Conservation (phyloP, 2,797 vertebrate species). For the Diceros bicornis region DNA sequence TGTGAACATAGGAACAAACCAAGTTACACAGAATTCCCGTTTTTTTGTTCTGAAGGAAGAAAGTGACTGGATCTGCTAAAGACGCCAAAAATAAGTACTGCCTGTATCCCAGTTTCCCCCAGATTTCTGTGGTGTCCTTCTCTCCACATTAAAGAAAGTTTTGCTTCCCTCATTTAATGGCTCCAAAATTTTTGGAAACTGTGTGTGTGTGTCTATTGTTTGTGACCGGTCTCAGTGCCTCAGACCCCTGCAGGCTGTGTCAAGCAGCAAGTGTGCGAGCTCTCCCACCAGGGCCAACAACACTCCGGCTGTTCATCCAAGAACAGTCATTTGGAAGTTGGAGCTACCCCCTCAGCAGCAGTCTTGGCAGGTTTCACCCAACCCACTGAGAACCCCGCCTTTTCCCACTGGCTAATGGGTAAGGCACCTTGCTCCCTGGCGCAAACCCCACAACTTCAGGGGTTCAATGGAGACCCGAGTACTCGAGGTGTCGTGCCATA, state of each 20-base stretch:
- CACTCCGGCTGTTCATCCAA: constrained; percentile 45
- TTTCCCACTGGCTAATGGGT: neutral
- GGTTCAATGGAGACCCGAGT: neutral
- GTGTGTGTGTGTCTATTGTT: constrained; percentile 48
- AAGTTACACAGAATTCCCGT: neutral
- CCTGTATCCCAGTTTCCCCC: neutral
- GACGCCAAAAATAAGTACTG: constrained; percentile 24
- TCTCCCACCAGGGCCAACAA: constrained; percentile 30
- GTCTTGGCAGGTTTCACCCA: constrained; percentile 57
- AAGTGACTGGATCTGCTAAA: neutral
- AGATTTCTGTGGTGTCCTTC: neutral
- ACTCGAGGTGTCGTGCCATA: neutral
- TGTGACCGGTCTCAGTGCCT: constrained; percentile 24
- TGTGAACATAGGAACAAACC: constrained; percentile 33
- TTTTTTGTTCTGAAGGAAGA: constrained; percentile 66
- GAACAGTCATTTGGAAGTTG: constrained; percentile 41
- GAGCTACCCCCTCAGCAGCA: neutral
- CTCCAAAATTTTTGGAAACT: neutral
- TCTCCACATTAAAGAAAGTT: neutral
- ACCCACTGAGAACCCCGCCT: constrained; percentile 13
- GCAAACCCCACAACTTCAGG: constrained; percentile 27
- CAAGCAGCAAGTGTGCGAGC: constrained; percentile 66
- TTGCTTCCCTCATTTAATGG: neutral
- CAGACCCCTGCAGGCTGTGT: constrained; percentile 21
- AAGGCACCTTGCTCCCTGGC: neutral